These are phyloP conservation scores for Chaenodraco wilsoni DNA, from an alignment of 2,797 vertebrate genomes.

Conservation along the genomic window DNA sequence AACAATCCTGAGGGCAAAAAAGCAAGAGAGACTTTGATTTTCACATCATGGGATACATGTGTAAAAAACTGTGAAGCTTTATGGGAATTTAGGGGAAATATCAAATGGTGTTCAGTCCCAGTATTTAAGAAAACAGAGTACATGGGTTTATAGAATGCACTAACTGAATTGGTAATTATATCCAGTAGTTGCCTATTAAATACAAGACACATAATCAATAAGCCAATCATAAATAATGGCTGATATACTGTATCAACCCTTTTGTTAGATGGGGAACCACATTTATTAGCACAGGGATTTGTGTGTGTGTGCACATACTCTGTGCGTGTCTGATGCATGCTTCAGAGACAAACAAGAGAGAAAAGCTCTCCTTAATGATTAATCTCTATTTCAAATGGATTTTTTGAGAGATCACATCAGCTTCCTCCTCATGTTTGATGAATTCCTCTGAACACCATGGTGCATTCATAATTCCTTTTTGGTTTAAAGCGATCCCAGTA, in stretches of 20 bases:
- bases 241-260: neutral
- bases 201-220: neutral
- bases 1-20: constrained; percentile 29
- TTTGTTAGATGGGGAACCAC: constrained; percentile 1
- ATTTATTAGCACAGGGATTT: constrained; percentile 7
- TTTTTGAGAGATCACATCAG: constrained; percentile 35
- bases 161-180: neutral
- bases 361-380: constrained; percentile 30
- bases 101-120: neutral
- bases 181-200: neutral
- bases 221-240: neutral
- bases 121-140: neutral
- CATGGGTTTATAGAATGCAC: neutral
- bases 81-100: neutral
- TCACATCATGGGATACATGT: constrained; percentile 26
- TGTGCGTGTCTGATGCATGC: constrained; percentile 13
- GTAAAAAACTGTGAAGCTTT: constrained; percentile 11
- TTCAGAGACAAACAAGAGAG: constrained; percentile 12
- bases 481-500: constrained; percentile 28
- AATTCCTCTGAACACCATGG: constrained; percentile 38
- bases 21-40: constrained; percentile 28
- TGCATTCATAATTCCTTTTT: constrained; percentile 51
- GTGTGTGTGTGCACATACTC: neutral
- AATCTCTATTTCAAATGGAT: constrained; percentile 17
- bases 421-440: constrained; percentile 22